phyloP scores from a whole-genome alignment of 2,888 invertebrate species.

The Rhogogaster chlorosoma region DNA sequence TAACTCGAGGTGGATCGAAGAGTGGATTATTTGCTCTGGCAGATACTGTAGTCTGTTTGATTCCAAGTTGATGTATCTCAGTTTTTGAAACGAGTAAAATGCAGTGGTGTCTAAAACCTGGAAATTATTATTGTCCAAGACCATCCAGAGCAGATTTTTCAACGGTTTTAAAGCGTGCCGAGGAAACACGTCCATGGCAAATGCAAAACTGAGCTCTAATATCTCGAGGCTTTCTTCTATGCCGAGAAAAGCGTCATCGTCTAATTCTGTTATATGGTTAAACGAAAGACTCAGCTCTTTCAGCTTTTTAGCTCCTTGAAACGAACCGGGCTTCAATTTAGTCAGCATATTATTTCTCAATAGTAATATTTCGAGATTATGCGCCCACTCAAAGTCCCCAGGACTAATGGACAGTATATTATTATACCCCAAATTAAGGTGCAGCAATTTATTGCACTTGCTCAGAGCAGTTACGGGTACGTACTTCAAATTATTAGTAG shows the following conservation, averaged over 20 bases:
- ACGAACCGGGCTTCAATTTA: slow-evolving; percentile 75
- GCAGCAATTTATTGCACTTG: slow-evolving; percentile 88
- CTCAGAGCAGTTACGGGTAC: slow-evolving; percentile 86
- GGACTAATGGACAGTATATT: slow-evolving; percentile 88
- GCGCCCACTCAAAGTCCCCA: slow-evolving; percentile 91
- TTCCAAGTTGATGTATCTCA: slow-evolving; percentile 92
- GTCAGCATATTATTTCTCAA: slow-evolving; percentile 92
- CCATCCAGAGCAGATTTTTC: slow-evolving; percentile 89
- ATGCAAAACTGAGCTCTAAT: slow-evolving; percentile 91
- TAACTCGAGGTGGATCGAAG: slow-evolving; percentile 85
- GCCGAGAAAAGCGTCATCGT: slow-evolving; percentile 89
- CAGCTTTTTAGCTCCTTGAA: slow-evolving; percentile 84
- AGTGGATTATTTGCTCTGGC: slow-evolving; percentile 84
- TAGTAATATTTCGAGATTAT: slow-evolving; percentile 88
- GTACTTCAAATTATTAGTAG: slow-evolving; percentile 88
- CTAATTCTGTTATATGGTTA: slow-evolving; percentile 91
- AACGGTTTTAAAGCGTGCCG: slow-evolving; percentile 88
- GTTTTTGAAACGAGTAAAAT: slow-evolving; percentile 84
- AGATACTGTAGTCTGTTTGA: slow-evolving; percentile 89
- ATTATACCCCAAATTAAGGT: slow-evolving; percentile 94
- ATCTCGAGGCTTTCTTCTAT: slow-evolving; percentile 88
- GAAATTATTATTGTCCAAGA: slow-evolving; percentile 93
- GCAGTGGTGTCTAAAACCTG: slow-evolving; percentile 86
- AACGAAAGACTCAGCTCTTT: slow-evolving; percentile 95
- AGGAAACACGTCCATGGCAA: slow-evolving; percentile 89